phyloP scores from a whole-genome alignment of 2,888 invertebrate genomes.

The Syrphus vitripennis region DNA sequence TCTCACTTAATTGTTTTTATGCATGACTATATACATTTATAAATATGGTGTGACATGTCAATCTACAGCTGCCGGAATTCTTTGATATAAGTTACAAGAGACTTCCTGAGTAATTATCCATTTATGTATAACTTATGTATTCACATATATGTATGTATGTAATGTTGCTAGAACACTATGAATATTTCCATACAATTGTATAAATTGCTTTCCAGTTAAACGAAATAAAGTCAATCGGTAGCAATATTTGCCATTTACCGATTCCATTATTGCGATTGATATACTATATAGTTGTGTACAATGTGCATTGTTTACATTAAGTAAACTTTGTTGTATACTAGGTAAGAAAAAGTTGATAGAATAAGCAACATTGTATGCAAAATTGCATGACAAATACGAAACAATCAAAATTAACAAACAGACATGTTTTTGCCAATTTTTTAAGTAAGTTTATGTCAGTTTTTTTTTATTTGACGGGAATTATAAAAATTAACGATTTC shows the following conservation, averaged over 20 bases:
- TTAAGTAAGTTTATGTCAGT: neutral
- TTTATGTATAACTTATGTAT: neutral
- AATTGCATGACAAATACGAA: no score
- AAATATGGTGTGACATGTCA: neutral
- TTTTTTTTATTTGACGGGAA: neutral
- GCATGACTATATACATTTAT: neutral
- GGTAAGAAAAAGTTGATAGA: no score
- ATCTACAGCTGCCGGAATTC: conserved; percentile 9
- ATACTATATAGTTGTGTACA: neutral
- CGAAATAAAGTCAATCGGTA: neutral
- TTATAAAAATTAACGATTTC: neutral
- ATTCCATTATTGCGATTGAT: neutral
- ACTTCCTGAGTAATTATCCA: conserved; percentile 5
- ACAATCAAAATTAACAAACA: no score
- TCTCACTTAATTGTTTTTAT: neutral
- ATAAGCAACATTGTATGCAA: neutral
- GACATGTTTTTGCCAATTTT: no score
- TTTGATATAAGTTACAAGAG: neutral
- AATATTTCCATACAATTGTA: neutral
- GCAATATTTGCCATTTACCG: neutral
- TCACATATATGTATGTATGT: no score
- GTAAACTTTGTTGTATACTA: neutral
- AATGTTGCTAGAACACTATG: neutral
- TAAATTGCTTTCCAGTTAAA: neutral
- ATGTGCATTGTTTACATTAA: neutral